phyloP scores from a whole-genome alignment of 2,888 invertebrate species.

The Aphrophora alni region DNA sequence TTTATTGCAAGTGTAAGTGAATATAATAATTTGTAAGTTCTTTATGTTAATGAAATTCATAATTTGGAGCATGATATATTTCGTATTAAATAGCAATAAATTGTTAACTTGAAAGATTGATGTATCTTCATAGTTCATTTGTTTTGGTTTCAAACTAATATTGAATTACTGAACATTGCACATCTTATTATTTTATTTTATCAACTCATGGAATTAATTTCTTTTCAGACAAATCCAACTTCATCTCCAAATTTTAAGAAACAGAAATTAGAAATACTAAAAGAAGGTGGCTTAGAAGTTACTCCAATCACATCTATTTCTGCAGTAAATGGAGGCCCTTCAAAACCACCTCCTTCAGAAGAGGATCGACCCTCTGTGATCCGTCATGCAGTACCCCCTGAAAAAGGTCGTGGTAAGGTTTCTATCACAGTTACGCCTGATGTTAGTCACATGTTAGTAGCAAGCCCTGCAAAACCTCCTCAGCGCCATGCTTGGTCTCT shows the following conservation, averaged over 20 bases:
- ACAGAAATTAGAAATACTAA: slow-evolving; percentile 75
- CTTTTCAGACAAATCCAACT: slow-evolving; percentile 23
- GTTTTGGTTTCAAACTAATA: too few species aligned
- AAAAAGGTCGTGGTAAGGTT: slow-evolving; percentile 48
- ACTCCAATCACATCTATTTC: slow-evolving; percentile 65
- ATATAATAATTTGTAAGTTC: too few species aligned
- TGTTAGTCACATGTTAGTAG: slow-evolving; percentile 57
- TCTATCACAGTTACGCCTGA: slow-evolving; percentile 61
- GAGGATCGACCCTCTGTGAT: slow-evolving; percentile 36
- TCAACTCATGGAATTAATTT: not conserved
- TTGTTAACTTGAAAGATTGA: too few species aligned
- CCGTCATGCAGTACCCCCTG: slow-evolving; percentile 24
- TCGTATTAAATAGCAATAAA: too few species aligned
- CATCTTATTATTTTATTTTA: not conserved
- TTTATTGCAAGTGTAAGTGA: too few species aligned
- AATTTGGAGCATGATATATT: too few species aligned
- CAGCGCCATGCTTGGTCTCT: slow-evolving; percentile 28
- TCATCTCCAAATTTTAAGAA: slow-evolving; percentile 63
- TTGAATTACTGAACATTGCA: too few species aligned
- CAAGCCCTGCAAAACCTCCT: not conserved
- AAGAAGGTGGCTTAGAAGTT: slow-evolving; percentile 77
- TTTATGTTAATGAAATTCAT: too few species aligned
- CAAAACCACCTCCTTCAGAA: slow-evolving; percentile 22
- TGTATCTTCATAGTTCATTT: too few species aligned
- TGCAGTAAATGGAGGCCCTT: slow-evolving; percentile 35